Percentiles rank a stretch among this genome's conserved stretches.
Conservation (phyloP, 2,888 invertebrate species). For the Drosophila vallismaia region DNA sequence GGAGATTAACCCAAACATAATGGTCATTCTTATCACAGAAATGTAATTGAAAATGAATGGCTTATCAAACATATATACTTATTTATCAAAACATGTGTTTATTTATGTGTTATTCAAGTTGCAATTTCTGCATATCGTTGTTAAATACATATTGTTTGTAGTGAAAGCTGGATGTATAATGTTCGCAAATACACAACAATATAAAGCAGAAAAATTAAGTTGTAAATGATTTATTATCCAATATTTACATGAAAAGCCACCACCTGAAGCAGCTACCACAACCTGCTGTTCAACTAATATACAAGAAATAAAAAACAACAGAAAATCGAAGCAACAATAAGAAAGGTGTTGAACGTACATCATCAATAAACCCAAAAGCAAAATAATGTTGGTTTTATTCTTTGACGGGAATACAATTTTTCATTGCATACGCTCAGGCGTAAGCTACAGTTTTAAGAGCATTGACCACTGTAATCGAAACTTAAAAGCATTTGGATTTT, state of each 20-base stretch:
- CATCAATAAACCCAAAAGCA: slow-evolving; percentile 70
- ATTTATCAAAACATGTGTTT: slow-evolving; percentile 42
- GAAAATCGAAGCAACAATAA: slow-evolving; percentile 15
- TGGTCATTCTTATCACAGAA: slow-evolving; percentile 6
- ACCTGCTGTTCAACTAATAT: slow-evolving; percentile 53
- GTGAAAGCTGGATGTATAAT: slow-evolving; percentile 34
- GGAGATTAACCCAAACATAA: slow-evolving; percentile 9
- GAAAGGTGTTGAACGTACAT: slow-evolving; percentile 58
- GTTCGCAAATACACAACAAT: slow-evolving; percentile 47
- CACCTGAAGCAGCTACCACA: slow-evolving; percentile 37
- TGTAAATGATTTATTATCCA: slow-evolving; percentile 24
- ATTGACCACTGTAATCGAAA: not conserved
- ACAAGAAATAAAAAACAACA: slow-evolving; percentile 59
- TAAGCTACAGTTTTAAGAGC: slow-evolving; percentile 33
- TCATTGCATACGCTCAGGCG: slow-evolving; percentile 50
- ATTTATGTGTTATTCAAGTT: slow-evolving; percentile 63
- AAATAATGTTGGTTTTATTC: slow-evolving; percentile 28
- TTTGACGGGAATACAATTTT: not conserved
- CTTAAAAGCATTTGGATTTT: not conserved
- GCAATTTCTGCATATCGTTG: slow-evolving; percentile 71
- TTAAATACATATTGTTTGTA: slow-evolving; percentile 40
- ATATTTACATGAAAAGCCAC: slow-evolving; percentile 19
- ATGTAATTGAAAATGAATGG: slow-evolving; percentile 16
- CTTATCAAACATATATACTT: slow-evolving; percentile 25
- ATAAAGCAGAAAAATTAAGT: slow-evolving; percentile 33